Percentiles rank a stretch among this genome's conserved stretches.
Conservation (phyloP, 2,797 vertebrate species). For the Pterois miles region DNA sequence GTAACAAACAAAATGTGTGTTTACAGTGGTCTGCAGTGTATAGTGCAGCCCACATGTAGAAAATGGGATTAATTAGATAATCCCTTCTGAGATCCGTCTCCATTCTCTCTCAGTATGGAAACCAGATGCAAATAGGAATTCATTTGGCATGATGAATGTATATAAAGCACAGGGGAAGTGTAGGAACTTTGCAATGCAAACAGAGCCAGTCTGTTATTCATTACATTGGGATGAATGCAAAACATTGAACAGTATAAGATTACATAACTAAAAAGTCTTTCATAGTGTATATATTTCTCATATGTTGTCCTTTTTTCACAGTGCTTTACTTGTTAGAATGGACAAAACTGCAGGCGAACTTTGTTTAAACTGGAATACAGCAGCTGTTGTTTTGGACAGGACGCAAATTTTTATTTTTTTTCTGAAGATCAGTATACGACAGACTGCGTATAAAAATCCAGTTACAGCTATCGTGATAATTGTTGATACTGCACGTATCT, state of each 20-base stretch:
- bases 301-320: background rate
- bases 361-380: background rate
- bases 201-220: constrained; percentile 31
- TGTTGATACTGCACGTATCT: no score
- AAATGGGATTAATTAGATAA: constrained; percentile 46
- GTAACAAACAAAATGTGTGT: constrained; percentile 12
- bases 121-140: constrained; percentile 58
- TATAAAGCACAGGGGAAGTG: constrained; percentile 35
- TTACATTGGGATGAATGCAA: constrained; percentile 16
- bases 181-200: constrained; percentile 13
- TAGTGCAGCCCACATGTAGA: background rate
- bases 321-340: background rate
- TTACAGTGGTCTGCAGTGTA: background rate
- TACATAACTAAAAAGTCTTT: background rate
- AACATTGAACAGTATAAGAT: constrained; percentile 14
- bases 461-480: no score
- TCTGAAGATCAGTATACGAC: background rate
- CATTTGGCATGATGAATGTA: constrained; percentile 43
- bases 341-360: constrained; percentile 7
- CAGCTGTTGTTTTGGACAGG: constrained; percentile 9
- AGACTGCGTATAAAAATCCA: background rate
- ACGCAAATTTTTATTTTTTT: background rate
- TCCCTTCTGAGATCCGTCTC: constrained; percentile 25
- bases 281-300: constrained; percentile 1
- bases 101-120: constrained; percentile 41